Evolutionary conservation across 2,113 vertebrate species (phyloP), one percentile per base, ranked within the genome.

Genomic region (Ictalurus punctatus): DNA sequence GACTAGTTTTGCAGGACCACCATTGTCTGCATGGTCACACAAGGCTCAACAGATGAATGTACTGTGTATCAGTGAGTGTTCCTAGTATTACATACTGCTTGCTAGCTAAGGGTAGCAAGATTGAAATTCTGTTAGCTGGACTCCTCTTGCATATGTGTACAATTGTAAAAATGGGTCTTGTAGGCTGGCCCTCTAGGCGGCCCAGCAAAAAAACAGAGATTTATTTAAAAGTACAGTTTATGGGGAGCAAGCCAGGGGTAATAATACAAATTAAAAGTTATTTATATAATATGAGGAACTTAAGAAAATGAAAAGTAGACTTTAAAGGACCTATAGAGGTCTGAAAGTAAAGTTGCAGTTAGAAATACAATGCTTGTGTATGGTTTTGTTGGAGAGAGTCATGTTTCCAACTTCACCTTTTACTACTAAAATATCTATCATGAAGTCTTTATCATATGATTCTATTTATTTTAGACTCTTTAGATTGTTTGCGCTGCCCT

Each of bases 401-500:
- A 30, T 16, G 17, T 37, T 59, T 44, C 1, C 6, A 27, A 14
- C 7, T 34, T 19, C 44, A 17, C 21, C 25, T 27, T 48, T 48
- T 48, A 5, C 40, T 74, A 44, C 44, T 79, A 21, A 9, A 59
- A 82, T 59, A 0, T 21, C 34, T 1, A 25, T 73, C 14, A 48
- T 30, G 0, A 58, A 34, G 79, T 54, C 5, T 58, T 30, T 30
- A 81, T 34, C 17, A 27, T 2, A 48, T 61, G 4, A 79, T 52
- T 23, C 0, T 1, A 8, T 37, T 87, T 79, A n/a, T 83, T 25
- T 48, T 82, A 95, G 95, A 95, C 92, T 94, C 94, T 1, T 1
- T 89, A 82, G 92, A 93, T 69, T 96, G 95, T 87, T 48, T 93
- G n/a, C 37, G n/a, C 2, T 96, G 95, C n/a, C 81, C 86, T 13